Evolutionary conservation across 2,113 vertebrate species (phyloP).

Genomic region (Gobiocypris rarus): DNA sequence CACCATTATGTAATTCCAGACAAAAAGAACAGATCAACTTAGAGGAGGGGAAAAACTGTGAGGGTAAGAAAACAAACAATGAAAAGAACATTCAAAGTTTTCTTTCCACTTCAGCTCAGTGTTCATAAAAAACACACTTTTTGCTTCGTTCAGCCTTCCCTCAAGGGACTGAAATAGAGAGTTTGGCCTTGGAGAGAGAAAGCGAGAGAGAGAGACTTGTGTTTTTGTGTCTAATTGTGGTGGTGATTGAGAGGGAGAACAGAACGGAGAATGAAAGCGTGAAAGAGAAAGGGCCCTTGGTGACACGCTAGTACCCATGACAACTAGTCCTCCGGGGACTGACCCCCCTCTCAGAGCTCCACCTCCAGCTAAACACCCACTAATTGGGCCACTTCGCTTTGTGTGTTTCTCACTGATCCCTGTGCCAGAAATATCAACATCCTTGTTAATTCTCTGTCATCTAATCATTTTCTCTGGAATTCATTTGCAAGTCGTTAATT

Average conservation of each 20-base stretch:
- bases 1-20: conserved; percentile 68
- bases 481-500: conserved; percentile 13
- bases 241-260: conserved; percentile 54
- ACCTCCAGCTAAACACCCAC: conserved; percentile 40
- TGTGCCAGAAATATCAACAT: conserved; percentile 38
- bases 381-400: conserved; percentile 38
- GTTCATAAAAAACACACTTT: conserved; percentile 40
- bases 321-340: conserved; percentile 35
- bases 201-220: conserved; percentile 13
- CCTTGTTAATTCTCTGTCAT: conserved; percentile 22
- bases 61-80: conserved; percentile 69
- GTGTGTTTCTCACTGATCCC: conserved; percentile 1
- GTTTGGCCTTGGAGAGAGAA: conserved; percentile 39
- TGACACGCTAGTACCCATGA: conserved; percentile 43
- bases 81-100: conserved; percentile 53
- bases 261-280: conserved; percentile 33
- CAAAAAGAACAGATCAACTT: conserved; percentile 54
- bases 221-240: conserved; percentile 49
- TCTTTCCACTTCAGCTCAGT: conserved; percentile 50
- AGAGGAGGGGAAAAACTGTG: conserved; percentile 40
- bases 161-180: conserved; percentile 25
- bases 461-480: conserved; percentile 37
- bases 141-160: conserved; percentile 12
- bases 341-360: neutral
- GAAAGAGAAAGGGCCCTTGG: conserved; percentile 38